Evolutionary conservation across 2,888 invertebrate genomes (phyloP), one percentile per base, ranked within the genome.

Genomic region (Peribatodes rhomboidaria): DNA sequence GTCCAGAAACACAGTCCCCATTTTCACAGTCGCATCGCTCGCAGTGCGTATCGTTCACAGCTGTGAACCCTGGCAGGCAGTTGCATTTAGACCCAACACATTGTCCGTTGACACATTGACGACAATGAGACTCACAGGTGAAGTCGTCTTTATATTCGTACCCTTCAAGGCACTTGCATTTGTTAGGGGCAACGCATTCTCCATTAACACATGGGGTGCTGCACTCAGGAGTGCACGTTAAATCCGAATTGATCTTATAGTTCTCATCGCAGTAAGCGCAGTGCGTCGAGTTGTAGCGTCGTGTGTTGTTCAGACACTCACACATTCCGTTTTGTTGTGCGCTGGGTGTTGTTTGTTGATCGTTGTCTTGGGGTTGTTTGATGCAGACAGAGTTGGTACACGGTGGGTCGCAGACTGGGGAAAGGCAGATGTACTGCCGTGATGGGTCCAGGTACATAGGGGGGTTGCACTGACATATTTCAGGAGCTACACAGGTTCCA

Each of bases 401-500:
- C 0, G 82, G 75, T 0, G 82, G 81, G 14, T 82, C 72, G 69
- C 92, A 92, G 8, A 49, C 41, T 0, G 88, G 86, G 3, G 71
- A 73, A 9, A 87, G 65, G 76, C 92, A 92, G 39, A 77, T 74
- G 77, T 89, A 88, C n/a, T 73, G 75, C 46, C 79, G 79, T 3
- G 77, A 77, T 0, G 82, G 82, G 61, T 90, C 81, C 18, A 87
- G 81, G 66, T 76, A 69, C 1, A 81, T 50, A 0, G 91, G 91
- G 0, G 86, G 68, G 4, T 84, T 78, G 65, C 93, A 92, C 8
- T 76, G 72, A 73, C 93, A 93, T 13, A 69, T 69, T 22, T 90
- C 85, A 0, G 92, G 93, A 0, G 82, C 82, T 2, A 84, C 72
- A 71, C 94, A 93, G 6, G 81, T 83, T 1, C 95, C 95, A 47